Percentiles rank a stretch among this genome's conserved stretches.
Conservation (phyloP, 2,113 vertebrate genomes). For the Engraulis encrasicolus region DNA sequence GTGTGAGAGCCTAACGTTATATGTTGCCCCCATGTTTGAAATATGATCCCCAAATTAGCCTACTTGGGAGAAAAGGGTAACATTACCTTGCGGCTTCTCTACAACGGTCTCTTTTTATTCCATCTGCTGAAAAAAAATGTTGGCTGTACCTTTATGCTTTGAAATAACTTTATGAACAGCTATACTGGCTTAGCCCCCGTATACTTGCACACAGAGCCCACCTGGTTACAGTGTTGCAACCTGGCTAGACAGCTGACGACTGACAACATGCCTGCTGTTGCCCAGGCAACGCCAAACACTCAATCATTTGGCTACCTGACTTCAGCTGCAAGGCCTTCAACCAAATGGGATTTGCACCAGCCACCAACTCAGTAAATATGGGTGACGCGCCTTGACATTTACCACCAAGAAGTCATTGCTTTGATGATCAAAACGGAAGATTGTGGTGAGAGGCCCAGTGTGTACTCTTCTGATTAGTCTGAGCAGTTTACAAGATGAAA, state of each 20-base stretch:
- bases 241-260: neutral
- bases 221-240: neutral
- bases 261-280: neutral
- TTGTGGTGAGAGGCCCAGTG: too few relatives aligned
- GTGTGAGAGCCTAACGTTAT: constrained; percentile 39
- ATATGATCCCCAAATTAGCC: constrained; percentile 49
- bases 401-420: too few relatives aligned
- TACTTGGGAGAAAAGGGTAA: neutral
- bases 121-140: neutral
- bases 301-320: neutral
- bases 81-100: neutral
- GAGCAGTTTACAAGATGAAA: too few relatives aligned
- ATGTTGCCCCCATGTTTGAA: constrained; percentile 50
- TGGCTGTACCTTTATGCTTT: neutral
- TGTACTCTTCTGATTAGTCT: too few relatives aligned
- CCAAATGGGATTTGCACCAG: too few relatives aligned
- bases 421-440: too few relatives aligned
- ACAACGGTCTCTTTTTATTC: neutral
- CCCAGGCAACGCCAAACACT: neutral
- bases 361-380: too few relatives aligned
- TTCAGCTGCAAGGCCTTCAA: too few relatives aligned
- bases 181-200: neutral
- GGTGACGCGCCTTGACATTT: too few relatives aligned
- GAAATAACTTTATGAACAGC: neutral
- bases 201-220: constrained; percentile 16